Conservation (phyloP, 2,797 vertebrate genomes). For the Semaprochilodus insignis region DNA sequence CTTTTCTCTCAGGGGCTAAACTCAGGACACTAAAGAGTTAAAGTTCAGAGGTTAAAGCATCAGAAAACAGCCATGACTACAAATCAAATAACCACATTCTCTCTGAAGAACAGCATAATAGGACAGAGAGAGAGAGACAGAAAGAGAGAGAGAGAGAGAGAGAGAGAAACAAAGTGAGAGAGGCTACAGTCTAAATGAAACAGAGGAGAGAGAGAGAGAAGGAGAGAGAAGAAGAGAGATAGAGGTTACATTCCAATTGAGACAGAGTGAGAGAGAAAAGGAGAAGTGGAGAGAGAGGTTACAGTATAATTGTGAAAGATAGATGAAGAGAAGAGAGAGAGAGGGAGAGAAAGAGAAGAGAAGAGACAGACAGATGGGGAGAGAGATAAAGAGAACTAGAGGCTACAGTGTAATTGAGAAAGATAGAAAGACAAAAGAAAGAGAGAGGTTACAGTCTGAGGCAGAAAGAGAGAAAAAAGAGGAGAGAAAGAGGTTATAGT, state of each 20-base stretch:
- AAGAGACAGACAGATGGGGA: not conserved
- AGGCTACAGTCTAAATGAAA: no score
- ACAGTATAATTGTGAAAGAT: not conserved
- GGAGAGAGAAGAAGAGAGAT: not conserved
- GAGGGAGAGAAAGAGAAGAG: not conserved
- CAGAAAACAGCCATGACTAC: not conserved
- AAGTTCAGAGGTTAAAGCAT: not conserved
- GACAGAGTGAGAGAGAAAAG: not conserved
- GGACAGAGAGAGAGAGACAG: no score
- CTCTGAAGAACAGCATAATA: not conserved
- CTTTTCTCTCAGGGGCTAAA: not conserved
- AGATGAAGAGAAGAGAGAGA: not conserved
- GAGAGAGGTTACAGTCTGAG: not conserved
- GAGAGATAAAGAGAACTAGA: no score
- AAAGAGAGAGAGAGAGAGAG: no score
- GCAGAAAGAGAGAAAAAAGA: not conserved
- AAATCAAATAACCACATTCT: not conserved
- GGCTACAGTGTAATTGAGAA: no score
- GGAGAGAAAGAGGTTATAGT: constrained; percentile 22
- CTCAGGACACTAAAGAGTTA: not conserved
- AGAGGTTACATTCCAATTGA: not conserved
- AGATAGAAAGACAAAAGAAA: no score
- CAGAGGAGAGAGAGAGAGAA: not conserved
- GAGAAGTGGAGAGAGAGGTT: not conserved
- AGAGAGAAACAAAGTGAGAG: no score